phyloP scores from a whole-genome alignment of 2,888 invertebrate species.

The Drosophila acutilabella region DNA sequence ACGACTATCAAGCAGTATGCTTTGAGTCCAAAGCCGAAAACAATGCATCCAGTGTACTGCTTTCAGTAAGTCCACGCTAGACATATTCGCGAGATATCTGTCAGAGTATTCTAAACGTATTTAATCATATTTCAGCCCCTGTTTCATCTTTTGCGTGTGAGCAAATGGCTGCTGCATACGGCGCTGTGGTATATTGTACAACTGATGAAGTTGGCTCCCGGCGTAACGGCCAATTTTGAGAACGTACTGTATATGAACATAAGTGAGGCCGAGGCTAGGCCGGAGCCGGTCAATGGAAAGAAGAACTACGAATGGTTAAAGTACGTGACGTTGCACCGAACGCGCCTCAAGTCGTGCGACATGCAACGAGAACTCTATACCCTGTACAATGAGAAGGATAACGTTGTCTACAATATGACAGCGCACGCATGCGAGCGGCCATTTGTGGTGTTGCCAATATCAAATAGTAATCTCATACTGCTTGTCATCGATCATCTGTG shows the following conservation, averaged over 20 bases:
- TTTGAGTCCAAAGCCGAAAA: constrained; percentile 89
- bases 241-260: constrained; percentile 53
- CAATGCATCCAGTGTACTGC: constrained; percentile 87
- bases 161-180: constrained; percentile 87
- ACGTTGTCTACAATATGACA: constrained; percentile 86
- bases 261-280: constrained; percentile 84
- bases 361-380: constrained; percentile 88
- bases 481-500: constrained; percentile 91
- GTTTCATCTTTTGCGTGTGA: constrained; percentile 86
- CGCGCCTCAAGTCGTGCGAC: constrained; percentile 94
- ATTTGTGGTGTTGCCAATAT: constrained; percentile 91
- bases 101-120: not conserved
- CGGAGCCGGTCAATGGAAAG: constrained; percentile 85
- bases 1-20: constrained; percentile 96
- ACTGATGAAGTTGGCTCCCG: constrained; percentile 85
- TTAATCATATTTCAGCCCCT: constrained; percentile 86
- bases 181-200: constrained; percentile 87
- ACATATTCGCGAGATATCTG: not conserved
- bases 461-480: constrained; percentile 91
- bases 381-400: constrained; percentile 86
- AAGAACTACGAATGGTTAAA: constrained; percentile 87
- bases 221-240: constrained; percentile 85
- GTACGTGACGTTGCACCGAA: constrained; percentile 89
- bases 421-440: constrained; percentile 86
- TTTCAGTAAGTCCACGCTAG: constrained; percentile 86